Evolutionary conservation across 2,797 vertebrate genomes (phyloP), one percentile per base, ranked within the genome.

Genomic region (Otolemur crassicaudatus): DNA sequence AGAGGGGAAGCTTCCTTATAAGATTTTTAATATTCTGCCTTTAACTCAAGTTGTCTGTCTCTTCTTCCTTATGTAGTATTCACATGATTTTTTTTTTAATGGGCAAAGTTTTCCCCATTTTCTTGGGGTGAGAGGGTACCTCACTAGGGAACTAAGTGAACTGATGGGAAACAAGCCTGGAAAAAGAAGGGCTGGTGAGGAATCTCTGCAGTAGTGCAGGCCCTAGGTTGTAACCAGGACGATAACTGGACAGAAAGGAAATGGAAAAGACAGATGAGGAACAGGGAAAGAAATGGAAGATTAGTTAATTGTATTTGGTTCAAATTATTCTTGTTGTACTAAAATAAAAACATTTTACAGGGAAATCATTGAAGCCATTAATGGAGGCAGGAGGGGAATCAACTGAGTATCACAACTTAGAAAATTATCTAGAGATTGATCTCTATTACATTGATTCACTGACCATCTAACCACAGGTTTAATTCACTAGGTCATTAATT

Each of bases 371-470:
- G 5, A 92, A 81, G 14, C 73, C 9, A 16, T 27, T 76, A 37
- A 31, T 8, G 20, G 2, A 58, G 12, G 22, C 17, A 4, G 16
- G 2, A 58, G 12, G 17, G 20, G 37, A n/a, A 92, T 65, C 94
- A 72, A 95, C 49, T 77, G 60, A 81, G 9, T 20, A 85, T 12
- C 56, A 73, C 29, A 84, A 67, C 8, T 53, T 25, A 76, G 31
- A 87, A 91, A 94, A 92, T 65, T 67, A 58, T 23, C n/a, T 80
- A 58, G 65, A 70, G 81, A 53, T 60, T 77, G 17, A 72, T 86
- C 23, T 81, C 61, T 77, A 27, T 60, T 63, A 70, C n/a, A 60
- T 4, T 72, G 27, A 96, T 37, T 72, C 56, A 56, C 12, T 69
- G n/a, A 75, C 65, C 77, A 13, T 27, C 46, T 58, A 87, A 94